A percentile compares a stretch with the other conserved stretches of the same genome.
Conservation (phyloP, 2,888 invertebrate species). For the Leptopilina drosophilae region DNA sequence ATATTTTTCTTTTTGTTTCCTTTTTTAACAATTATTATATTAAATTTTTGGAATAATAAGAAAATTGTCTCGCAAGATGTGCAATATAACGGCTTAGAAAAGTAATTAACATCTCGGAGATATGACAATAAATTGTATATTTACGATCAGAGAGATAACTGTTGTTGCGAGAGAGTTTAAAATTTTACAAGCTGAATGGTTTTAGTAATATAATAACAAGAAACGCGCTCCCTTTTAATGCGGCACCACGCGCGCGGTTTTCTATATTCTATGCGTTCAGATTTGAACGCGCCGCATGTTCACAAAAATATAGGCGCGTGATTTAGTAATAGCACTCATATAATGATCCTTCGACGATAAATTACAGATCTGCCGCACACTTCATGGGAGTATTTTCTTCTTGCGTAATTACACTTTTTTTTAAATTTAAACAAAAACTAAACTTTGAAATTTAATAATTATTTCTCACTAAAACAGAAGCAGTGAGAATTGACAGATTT, state of each 20-base stretch:
- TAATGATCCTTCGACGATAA: constrained; percentile 32
- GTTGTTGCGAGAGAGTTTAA: constrained; percentile 2
- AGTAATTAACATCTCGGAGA: constrained; percentile 31
- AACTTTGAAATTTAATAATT: too few species aligned
- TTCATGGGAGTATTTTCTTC: background rate
- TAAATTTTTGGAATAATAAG: background rate
- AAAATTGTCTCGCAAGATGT: constrained; percentile 17
- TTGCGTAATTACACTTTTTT: background rate
- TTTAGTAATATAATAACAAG: constrained; percentile 33
- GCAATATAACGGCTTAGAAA: background rate
- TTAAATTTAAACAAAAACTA: too few species aligned
- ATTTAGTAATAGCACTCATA: constrained; percentile 34
- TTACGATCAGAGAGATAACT: constrained; percentile 20
- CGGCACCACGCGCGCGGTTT: constrained; percentile 10
- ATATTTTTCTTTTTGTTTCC: too few species aligned
- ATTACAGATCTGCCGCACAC: background rate
- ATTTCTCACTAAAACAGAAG: too few species aligned
- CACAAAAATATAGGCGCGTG: constrained; percentile 16
- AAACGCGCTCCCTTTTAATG: constrained; percentile 3
- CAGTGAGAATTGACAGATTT: too few species aligned
- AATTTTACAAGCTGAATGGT: constrained; percentile 21
- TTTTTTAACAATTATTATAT: too few species aligned
- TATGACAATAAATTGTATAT: constrained; percentile 38
- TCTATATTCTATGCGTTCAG: background rate
- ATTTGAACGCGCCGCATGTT: constrained; percentile 37